Conservation (phyloP, 2,113 vertebrate genomes). For the Rhinopomastus cyanomelas region DNA sequence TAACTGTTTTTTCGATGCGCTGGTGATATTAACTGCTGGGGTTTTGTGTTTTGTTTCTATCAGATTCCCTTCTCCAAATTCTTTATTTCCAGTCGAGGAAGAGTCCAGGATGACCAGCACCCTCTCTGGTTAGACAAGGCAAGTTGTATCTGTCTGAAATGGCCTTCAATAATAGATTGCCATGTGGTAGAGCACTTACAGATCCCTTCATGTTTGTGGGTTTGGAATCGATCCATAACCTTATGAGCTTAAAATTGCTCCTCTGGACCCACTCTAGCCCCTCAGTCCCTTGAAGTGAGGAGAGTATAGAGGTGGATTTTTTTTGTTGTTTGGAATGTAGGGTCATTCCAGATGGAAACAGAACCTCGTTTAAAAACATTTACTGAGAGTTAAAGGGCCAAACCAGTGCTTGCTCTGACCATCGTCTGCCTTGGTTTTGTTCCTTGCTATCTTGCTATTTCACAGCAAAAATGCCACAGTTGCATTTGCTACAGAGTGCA, state of each 20-base stretch:
- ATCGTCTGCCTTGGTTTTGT: background rate
- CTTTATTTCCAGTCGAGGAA: constrained; percentile 88
- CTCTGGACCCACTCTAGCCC: no score
- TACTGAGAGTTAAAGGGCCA: background rate
- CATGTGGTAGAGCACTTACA: background rate
- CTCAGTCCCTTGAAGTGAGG: no score
- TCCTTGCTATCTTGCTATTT: background rate
- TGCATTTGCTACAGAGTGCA: background rate
- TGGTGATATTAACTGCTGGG: background rate
- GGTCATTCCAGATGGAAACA: background rate
- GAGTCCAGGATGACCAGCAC: constrained; percentile 88
- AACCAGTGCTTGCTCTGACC: background rate
- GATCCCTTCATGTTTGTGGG: background rate
- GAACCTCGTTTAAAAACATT: background rate
- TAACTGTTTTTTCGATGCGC: background rate
- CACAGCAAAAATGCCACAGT: background rate
- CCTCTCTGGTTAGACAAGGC: constrained; percentile 88
- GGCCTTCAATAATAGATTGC: background rate
- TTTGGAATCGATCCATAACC: background rate
- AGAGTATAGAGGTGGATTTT: no score
- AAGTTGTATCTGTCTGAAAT: constrained; percentile 28
- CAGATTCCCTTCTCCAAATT: constrained; percentile 98
- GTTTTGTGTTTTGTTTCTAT: constrained; percentile 8
- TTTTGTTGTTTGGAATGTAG: background rate
- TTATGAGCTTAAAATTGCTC: no score